Conservation (phyloP, 2,888 invertebrate genomes). For the Itoplectis maculator region DNA sequence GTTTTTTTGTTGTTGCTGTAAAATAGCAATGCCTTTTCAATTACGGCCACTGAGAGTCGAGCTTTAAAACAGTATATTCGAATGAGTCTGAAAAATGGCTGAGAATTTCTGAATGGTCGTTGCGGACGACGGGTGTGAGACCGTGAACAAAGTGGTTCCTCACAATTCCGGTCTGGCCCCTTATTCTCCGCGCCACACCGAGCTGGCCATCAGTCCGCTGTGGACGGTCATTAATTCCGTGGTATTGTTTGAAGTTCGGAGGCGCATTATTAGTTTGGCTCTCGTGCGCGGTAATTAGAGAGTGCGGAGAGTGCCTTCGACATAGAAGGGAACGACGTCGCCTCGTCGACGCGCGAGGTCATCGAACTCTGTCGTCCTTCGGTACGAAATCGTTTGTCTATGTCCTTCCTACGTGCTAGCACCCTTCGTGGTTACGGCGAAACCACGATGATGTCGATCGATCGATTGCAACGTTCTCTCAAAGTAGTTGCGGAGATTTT, state of each 20-base stretch:
- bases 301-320: conserved; percentile 42
- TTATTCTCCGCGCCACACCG: conserved; percentile 16
- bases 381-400: conserved; percentile 17
- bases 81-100: conserved; percentile 2
- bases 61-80: not conserved
- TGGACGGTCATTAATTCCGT: conserved; percentile 57
- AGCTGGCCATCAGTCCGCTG: conserved; percentile 41
- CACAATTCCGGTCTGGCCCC: conserved; percentile 35
- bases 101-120: not conserved
- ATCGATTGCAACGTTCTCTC: not conserved
- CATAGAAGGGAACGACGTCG: conserved; percentile 39
- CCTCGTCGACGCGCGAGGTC: conserved; percentile 14
- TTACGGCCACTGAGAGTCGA: not conserved
- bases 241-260: conserved; percentile 74
- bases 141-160: conserved; percentile 18
- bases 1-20: not conserved
- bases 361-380: conserved; percentile 22
- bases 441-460: conserved; percentile 13
- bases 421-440: not conserved
- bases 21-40: not conserved
- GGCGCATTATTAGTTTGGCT: conserved; percentile 62
- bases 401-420: not conserved
- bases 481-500: conserved; percentile 5
- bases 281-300: conserved; percentile 60
- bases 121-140: not conserved